Evolutionary conservation across 2,888 invertebrate genomes (phyloP), one percentile per base, ranked within the genome.

Genomic region (Acrobasis repandana): DNA sequence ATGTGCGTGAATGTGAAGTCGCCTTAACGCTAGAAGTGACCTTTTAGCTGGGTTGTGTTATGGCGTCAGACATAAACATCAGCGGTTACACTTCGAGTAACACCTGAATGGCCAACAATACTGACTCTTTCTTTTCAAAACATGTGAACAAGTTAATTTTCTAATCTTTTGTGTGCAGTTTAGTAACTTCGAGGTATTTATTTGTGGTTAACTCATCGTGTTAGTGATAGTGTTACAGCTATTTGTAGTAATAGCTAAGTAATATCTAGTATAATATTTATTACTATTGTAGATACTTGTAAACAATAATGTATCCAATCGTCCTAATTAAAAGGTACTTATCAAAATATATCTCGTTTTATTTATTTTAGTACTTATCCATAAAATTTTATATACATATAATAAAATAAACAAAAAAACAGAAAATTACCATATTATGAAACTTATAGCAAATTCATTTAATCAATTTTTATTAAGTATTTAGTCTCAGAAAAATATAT

Each of bases 21-120:
- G 33, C 38, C 58, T 50, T 48, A 49, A 49, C 33, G 11, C 18
- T 36, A 36, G 46, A 33, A 14, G 49, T 16, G 38, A 48, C 49
- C 49, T 58, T 49, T 36, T 57, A 47, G 48, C 57, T 48, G 57
- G 48, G 57, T 57, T 38, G 34, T 56, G 46, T 49, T 48, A 36
- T 58, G 58, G 58, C 58, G 58, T 58, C 58, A 58, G 16, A 20
- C 58, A 50, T 49, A 58, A 58, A 58, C 58, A 49, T 36, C 14
- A 38, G 36, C n/a, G 34, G 54, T 38, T 38, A 38, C 18, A 33
- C 56, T 46, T 9, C 18, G 34, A 4, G 34, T 36, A 16, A 34
- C 54, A 38, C 36, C 18, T 54, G 38, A 54, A 16, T 36, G 51
- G 34, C 38, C 36, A 18, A 54, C 54, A 52, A 36, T 36, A 54